phyloP scores from a whole-genome alignment of 2,113 vertebrate genomes.

The Albula goreensis region DNA sequence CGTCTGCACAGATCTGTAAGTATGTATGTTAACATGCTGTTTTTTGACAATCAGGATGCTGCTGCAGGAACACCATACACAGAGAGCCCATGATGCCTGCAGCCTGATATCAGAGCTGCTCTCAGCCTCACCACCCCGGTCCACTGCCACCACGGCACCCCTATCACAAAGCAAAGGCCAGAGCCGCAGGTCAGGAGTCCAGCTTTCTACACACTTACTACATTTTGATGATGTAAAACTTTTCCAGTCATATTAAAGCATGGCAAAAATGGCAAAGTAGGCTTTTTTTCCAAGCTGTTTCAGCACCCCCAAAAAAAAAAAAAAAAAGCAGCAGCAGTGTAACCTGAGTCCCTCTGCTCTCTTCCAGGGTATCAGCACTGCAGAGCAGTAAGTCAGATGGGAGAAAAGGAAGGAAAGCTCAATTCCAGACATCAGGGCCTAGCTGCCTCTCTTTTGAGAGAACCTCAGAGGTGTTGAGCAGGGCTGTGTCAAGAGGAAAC shows the following conservation, averaged over 20 bases:
- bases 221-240: background rate
- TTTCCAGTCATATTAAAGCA: background rate
- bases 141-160: slow-evolving; percentile 13
- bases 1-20: background rate
- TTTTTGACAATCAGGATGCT: slow-evolving; percentile 57
- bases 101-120: slow-evolving; percentile 77
- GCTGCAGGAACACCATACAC: slow-evolving; percentile 76
- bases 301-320: no score
- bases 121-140: slow-evolving; percentile 49
- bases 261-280: no score
- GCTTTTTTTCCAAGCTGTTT: no score
- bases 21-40: background rate
- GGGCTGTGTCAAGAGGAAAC: background rate
- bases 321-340: no score
- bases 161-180: slow-evolving; percentile 25
- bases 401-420: slow-evolving; percentile 40
- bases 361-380: slow-evolving; percentile 50
- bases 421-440: slow-evolving; percentile 28
- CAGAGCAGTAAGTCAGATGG: slow-evolving; percentile 42
- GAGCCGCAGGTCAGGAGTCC: slow-evolving; percentile 47
- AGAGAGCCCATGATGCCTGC: slow-evolving; percentile 77
- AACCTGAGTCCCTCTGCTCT: slow-evolving; percentile 15
- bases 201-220: background rate
- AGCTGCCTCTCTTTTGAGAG: slow-evolving; percentile 33
- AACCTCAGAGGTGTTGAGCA: slow-evolving; percentile 41